These are phyloP conservation scores for Aspiorhynchus laticeps DNA, from an alignment of 2,113 vertebrate genomes.

Conservation along the genomic window DNA sequence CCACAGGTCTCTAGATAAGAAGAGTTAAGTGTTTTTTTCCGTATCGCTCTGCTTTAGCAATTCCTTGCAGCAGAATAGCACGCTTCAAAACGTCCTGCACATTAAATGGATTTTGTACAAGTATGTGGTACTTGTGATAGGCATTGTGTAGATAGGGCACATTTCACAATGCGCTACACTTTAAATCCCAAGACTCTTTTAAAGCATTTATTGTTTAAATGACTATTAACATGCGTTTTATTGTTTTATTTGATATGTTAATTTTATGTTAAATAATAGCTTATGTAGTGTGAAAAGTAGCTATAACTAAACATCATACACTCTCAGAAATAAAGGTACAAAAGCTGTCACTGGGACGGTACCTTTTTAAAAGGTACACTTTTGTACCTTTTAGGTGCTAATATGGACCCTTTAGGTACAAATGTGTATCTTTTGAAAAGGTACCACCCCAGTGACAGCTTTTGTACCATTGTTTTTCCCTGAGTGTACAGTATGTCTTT, in stretches of 20 bases:
- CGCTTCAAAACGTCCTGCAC: neutral
- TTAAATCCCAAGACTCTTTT: neutral
- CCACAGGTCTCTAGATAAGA: conserved; percentile 14
- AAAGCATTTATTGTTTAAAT: neutral
- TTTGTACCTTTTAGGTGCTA: no score
- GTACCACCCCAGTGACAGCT: no score
- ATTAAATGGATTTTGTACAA: neutral
- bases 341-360: no score
- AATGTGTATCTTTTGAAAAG: no score
- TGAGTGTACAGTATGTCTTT: neutral
- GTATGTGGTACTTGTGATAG: neutral
- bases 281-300: neutral
- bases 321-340: no score
- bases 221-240: neutral
- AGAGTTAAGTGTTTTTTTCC: neutral
- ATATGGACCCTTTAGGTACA: no score
- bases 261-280: neutral
- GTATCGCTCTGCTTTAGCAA: neutral
- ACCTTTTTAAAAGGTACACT: no score
- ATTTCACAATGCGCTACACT: neutral
- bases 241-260: neutral
- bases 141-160: neutral
- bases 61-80: neutral
- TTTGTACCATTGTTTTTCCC: no score
- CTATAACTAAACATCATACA: neutral